Evolutionary conservation across 1,140 invertebrate genomes (phyloP).

Genomic region (Drosophila kurseongensis): DNA sequence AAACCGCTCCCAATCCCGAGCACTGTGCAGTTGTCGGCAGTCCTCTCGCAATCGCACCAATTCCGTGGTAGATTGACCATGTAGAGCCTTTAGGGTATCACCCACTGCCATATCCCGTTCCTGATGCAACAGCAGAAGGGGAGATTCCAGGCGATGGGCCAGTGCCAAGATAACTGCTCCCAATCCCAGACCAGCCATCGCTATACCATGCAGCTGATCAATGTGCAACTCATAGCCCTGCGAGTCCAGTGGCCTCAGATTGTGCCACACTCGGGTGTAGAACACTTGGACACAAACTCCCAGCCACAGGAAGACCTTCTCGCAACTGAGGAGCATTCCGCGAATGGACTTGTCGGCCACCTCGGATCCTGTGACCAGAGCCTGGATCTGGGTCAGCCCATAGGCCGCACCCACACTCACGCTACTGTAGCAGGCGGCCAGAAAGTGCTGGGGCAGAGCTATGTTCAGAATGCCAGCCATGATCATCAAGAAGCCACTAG

Average conservation of each 20-base stretch:
- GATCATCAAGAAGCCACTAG: slow-evolving; percentile 65
- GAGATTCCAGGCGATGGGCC: slow-evolving; percentile 65
- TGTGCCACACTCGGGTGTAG: slow-evolving; percentile 72
- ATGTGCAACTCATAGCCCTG: slow-evolving; percentile 59
- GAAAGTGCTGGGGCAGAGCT: slow-evolving; percentile 51
- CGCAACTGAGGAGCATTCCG: slow-evolving; percentile 65
- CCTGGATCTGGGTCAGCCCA: slow-evolving; percentile 65
- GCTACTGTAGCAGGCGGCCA: slow-evolving; percentile 67
- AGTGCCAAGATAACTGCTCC: slow-evolving; percentile 57
- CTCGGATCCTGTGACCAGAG: slow-evolving; percentile 63
- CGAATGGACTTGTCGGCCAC: slow-evolving; percentile 72
- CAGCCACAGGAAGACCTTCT: slow-evolving; percentile 73
- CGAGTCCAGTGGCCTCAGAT: slow-evolving; percentile 55
- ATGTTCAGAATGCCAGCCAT: slow-evolving; percentile 61
- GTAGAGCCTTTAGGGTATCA: slow-evolving; percentile 61
- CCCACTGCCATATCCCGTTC: slow-evolving; percentile 66
- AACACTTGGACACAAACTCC: slow-evolving; percentile 70
- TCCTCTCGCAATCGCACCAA: slow-evolving; percentile 67
- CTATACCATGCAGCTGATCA: slow-evolving; percentile 71
- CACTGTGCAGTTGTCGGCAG: slow-evolving; percentile 65
- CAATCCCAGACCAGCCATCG: slow-evolving; percentile 58
- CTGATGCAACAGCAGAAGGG: slow-evolving; percentile 66
- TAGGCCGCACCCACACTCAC: slow-evolving; percentile 67
- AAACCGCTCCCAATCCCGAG: slow-evolving; percentile 63
- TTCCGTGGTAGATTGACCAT: slow-evolving; percentile 59